Evolutionary conservation across 1,140 invertebrate species (phyloP), one percentile per base, ranked within the genome.

Genomic region (Hyposmocoma kahamanoa): DNA sequence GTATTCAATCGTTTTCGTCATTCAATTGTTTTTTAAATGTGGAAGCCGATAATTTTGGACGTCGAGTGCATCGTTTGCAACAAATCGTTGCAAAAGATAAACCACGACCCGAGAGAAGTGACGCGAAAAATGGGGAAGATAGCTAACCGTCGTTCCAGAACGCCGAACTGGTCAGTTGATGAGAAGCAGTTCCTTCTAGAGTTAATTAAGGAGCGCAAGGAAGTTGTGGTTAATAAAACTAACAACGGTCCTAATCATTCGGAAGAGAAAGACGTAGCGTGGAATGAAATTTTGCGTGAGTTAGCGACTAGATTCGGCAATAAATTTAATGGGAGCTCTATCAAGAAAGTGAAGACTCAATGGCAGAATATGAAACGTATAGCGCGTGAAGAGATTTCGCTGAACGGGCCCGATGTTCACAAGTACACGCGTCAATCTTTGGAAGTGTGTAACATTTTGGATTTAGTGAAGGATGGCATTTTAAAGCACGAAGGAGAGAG

Each of bases 361-460:
- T 87, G 84, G 84, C 79, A 86, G 38, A 86, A 84, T 46, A 86
- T 86, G 84, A 86, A 84, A 54, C 62, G 79, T 11, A 83, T 83
- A 24, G 80, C 84, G 15, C 74, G 82, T 3, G 77, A 81, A 52
- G 84, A 86, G 51, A 72, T 84, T 32, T 53, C 71, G 8, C 22
- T 59, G 15, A 74, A 74, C 19, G 80, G 76, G 6, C 41, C 66
- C 0, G 51, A 56, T 1, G 19, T 79, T 9, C 55, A 74, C 5
- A 77, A 76, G 32, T 82, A 65, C 39, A 72, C 76, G 0, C 57
- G 53, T 42, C 72, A 79, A 41, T 79, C 80, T 3, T 47, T 79
- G 22, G 76, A 85, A 56, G 80, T 85, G 5, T 85, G 82, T 42
- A 57, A 67, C 46, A 75, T 85, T 39, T 50, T 85, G 47, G 72